These are phyloP conservation scores for Scomber scombrus DNA, from an alignment of 2,113 vertebrate species.

Conservation along the genomic window DNA sequence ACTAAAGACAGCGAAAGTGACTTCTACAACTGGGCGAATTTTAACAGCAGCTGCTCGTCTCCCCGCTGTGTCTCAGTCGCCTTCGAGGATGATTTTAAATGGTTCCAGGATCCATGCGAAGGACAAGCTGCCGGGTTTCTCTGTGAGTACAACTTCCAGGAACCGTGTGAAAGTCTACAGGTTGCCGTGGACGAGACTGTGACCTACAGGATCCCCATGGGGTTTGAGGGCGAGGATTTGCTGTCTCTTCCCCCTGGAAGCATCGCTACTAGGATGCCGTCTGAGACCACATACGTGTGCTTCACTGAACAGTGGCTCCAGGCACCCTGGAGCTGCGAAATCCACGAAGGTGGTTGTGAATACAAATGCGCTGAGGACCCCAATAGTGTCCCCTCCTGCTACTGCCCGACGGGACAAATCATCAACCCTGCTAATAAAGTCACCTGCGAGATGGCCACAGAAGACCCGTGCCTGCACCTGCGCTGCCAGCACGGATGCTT, in stretches of 20 bases:
- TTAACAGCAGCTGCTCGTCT: slow-evolving; percentile 56
- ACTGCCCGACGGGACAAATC: slow-evolving; percentile 56
- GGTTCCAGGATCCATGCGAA: slow-evolving; percentile 57
- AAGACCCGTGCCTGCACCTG: slow-evolving; percentile 55
- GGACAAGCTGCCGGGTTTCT: slow-evolving; percentile 56
- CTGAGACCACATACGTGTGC: slow-evolving; percentile 60
- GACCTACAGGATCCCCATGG: slow-evolving; percentile 48
- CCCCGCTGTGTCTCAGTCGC: slow-evolving; percentile 72
- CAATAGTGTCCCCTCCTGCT: slow-evolving; percentile 32
- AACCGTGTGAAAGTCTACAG: slow-evolving; percentile 14
- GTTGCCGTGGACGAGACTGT: not conserved
- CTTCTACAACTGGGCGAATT: slow-evolving; percentile 68
- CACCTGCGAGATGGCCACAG: slow-evolving; percentile 40
- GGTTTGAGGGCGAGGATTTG: not conserved
- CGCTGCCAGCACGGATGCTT: slow-evolving; percentile 66
- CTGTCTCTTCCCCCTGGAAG: slow-evolving; percentile 51
- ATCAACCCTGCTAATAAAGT: slow-evolving; percentile 46
- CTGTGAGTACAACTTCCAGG: slow-evolving; percentile 57
- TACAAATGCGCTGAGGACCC: slow-evolving; percentile 41
- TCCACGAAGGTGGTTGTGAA: slow-evolving; percentile 68
- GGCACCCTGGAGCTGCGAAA: slow-evolving; percentile 79
- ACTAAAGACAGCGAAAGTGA: slow-evolving; percentile 55
- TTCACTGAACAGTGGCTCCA: slow-evolving; percentile 48
- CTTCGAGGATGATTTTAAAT: slow-evolving; percentile 39
- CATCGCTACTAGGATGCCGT: slow-evolving; percentile 34